phyloP scores from a whole-genome alignment of 2,888 invertebrate species.

The Perdita meconis region DNA sequence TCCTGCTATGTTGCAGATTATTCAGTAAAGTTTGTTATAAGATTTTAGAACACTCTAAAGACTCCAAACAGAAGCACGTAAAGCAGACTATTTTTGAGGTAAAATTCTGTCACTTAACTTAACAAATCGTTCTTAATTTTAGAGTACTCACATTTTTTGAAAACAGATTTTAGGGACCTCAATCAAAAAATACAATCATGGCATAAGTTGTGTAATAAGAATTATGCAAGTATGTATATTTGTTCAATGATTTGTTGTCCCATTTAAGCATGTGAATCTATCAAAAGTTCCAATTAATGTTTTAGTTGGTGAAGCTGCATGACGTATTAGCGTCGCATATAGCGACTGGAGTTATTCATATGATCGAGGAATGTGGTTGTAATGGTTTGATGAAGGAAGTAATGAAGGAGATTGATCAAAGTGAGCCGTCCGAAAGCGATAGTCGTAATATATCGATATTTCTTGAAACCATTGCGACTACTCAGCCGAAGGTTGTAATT shows the following conservation, averaged over 20 bases:
- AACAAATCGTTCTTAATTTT: constrained; percentile 48
- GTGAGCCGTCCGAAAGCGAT: constrained; percentile 86
- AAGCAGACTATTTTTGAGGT: constrained; percentile 87
- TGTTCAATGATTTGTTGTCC: constrained; percentile 15
- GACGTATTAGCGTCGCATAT: constrained; percentile 90
- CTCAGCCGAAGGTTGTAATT: constrained; percentile 74
- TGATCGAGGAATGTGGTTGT: constrained; percentile 89
- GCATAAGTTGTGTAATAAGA: constrained; percentile 90
- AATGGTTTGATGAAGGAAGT: constrained; percentile 90
- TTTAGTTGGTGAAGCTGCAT: constrained; percentile 90
- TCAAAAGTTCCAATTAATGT: constrained; percentile 76
- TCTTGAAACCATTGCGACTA: constrained; percentile 76
- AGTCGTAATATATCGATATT: constrained; percentile 80
- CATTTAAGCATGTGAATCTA: constrained; percentile 4
- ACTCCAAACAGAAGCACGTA: constrained; percentile 87
- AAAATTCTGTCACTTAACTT: constrained; percentile 63
- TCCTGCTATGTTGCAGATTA: constrained; percentile 85
- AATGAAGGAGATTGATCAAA: constrained; percentile 90
- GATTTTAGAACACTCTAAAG: constrained; percentile 87
- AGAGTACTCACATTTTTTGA: constrained; percentile 81
- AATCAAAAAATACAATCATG: constrained; percentile 93
- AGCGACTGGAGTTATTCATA: constrained; percentile 89
- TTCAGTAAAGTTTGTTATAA: constrained; percentile 90
- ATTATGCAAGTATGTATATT: constrained; percentile 86
- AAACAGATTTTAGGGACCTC: constrained; percentile 91